Conservation (phyloP, 2,113 vertebrate species). For the Cinclus mexicanus region DNA sequence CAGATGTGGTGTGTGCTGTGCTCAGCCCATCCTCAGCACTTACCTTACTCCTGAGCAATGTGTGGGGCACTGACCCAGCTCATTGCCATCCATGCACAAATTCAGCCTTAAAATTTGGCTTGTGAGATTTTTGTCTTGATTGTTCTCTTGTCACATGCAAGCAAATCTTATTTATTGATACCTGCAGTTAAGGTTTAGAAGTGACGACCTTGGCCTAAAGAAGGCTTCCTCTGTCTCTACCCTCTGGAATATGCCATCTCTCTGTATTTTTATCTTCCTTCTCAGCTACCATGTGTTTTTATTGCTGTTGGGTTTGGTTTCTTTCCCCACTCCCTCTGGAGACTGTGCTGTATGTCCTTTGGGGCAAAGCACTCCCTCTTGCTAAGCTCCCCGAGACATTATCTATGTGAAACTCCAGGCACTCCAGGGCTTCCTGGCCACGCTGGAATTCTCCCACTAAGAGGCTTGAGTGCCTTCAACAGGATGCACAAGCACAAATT, state of each 20-base stretch:
- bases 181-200: background rate
- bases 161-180: background rate
- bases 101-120: background rate
- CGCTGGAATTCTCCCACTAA: background rate
- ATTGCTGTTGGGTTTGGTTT: background rate
- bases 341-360: background rate
- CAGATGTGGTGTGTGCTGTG: background rate
- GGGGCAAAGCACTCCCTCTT: background rate
- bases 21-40: background rate
- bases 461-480: background rate
- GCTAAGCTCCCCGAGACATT: background rate
- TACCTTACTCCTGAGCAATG: constrained; percentile 8
- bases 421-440: background rate
- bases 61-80: background rate
- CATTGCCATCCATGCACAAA: background rate
- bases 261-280: background rate
- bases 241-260: background rate
- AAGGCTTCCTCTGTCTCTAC: background rate
- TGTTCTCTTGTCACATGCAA: background rate
- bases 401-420: background rate
- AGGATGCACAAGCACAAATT: background rate
- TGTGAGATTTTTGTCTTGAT: background rate
- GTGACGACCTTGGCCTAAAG: background rate
- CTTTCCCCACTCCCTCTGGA: background rate
- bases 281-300: background rate